These are phyloP conservation scores for Lycia hirtaria DNA, from an alignment of 2,888 invertebrate species.

Conservation along the genomic window DNA sequence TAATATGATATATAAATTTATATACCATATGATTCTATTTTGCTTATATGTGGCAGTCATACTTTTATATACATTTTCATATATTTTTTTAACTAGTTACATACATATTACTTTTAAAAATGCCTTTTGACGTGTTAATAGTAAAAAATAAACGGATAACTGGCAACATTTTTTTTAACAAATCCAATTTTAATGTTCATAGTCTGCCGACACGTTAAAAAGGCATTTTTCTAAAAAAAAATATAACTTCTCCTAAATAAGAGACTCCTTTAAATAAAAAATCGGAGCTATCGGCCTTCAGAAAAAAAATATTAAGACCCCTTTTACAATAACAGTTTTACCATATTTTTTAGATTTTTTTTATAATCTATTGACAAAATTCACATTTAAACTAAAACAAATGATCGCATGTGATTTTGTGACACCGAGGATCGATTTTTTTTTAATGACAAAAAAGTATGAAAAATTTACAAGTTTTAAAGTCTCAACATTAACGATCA, in stretches of 20 bases:
- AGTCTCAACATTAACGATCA: slow-evolving; percentile 52
- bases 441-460: slow-evolving; percentile 46
- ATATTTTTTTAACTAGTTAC: slow-evolving; percentile 39
- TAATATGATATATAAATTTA: slow-evolving; percentile 36
- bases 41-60: slow-evolving; percentile 54
- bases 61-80: slow-evolving; percentile 45
- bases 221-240: slow-evolving; percentile 33
- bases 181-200: slow-evolving; percentile 27
- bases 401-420: slow-evolving; percentile 76
- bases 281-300: slow-evolving; percentile 29
- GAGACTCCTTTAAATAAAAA: slow-evolving; percentile 23
- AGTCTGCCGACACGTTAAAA: slow-evolving; percentile 23
- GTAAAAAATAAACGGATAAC: slow-evolving; percentile 27
- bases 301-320: slow-evolving; percentile 39
- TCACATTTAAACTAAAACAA: slow-evolving; percentile 79
- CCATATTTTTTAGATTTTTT: slow-evolving; percentile 36
- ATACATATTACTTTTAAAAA: slow-evolving; percentile 36
- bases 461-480: slow-evolving; percentile 44
- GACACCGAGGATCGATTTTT: slow-evolving; percentile 63
- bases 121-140: slow-evolving; percentile 27
- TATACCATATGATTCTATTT: slow-evolving; percentile 41
- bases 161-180: slow-evolving; percentile 38
- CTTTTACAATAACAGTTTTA: slow-evolving; percentile 24
- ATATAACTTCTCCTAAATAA: slow-evolving; percentile 24
- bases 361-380: slow-evolving; percentile 54